Percentiles rank a stretch among this genome's conserved stretches.
These are phyloP conservation scores for Nasonia oneida DNA, from an alignment of 2,888 invertebrate species.

Conservation along the genomic window DNA sequence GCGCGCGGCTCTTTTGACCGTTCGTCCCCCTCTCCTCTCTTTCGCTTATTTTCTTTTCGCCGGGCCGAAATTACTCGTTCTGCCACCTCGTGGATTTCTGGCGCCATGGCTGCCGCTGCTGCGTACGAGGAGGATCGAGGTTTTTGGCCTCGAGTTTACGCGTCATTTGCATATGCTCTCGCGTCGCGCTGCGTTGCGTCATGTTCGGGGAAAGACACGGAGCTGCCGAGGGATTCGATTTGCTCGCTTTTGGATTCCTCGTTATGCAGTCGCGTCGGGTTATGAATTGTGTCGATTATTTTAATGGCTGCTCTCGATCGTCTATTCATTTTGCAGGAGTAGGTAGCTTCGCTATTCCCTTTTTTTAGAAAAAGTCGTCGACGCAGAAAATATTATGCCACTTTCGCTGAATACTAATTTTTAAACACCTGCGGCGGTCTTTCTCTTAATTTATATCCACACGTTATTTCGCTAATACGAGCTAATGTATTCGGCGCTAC, in stretches of 20 bases:
- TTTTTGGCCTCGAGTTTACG: slow-evolving; percentile 24
- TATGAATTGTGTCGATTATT: neutral
- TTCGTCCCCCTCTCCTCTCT: neutral
- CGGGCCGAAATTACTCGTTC: slow-evolving; percentile 33
- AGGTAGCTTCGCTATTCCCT: neutral
- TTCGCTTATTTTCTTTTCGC: slow-evolving; percentile 19
- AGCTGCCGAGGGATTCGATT: neutral
- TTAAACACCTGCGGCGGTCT: neutral
- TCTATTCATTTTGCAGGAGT: too few relatives aligned
- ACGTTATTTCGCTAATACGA: neutral
- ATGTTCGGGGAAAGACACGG: slow-evolving; percentile 1
- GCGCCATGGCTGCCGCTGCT: slow-evolving; percentile 27
- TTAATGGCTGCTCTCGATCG: too few relatives aligned
- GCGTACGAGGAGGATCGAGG: slow-evolving; percentile 5
- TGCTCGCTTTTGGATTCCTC: neutral
- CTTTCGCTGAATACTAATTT: neutral
- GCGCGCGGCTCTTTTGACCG: slow-evolving; percentile 37
- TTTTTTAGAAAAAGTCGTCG: neutral
- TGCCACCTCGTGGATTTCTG: slow-evolving; percentile 35
- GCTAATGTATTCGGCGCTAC: neutral
- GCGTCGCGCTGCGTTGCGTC: neutral
- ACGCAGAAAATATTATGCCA: neutral
- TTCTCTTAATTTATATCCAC: neutral
- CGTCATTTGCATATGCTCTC: slow-evolving; percentile 5
- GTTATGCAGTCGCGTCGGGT: neutral